Conservation (phyloP, 2,113 vertebrate species). For the Eretmochelys imbricata region DNA sequence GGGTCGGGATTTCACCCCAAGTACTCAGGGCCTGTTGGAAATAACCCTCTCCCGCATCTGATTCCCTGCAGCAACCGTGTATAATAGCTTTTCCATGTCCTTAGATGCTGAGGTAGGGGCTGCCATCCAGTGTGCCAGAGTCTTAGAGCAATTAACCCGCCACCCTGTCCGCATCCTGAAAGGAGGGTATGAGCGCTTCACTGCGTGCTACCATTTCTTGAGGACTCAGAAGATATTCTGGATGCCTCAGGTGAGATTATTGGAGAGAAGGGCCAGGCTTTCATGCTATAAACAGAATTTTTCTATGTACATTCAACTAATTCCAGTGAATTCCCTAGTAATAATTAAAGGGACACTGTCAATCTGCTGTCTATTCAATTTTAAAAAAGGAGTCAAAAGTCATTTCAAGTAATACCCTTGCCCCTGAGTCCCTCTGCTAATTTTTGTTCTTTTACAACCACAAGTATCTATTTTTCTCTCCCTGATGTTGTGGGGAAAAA, state of each 20-base stretch:
- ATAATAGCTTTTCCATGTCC: not conserved
- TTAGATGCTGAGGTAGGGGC: slow-evolving; percentile 61
- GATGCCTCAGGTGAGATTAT: slow-evolving; percentile 82
- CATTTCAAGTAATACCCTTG: not conserved
- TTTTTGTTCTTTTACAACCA: not conserved
- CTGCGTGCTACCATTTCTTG: slow-evolving; percentile 83
- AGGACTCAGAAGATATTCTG: slow-evolving; percentile 84
- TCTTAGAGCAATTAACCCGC: slow-evolving; percentile 66
- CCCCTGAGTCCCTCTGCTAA: not conserved
- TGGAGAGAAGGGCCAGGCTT: not conserved
- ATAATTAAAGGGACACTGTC: not conserved
- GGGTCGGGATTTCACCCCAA: not conserved
- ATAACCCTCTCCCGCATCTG: not conserved
- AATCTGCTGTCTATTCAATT: not conserved
- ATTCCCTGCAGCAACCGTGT: not conserved
- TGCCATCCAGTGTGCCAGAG: slow-evolving; percentile 66
- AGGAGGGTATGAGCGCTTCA: slow-evolving; percentile 84
- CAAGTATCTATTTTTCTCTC: not conserved
- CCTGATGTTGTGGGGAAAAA: not conserved
- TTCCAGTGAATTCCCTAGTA: not conserved
- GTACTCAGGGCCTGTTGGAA: not conserved
- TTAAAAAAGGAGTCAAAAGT: not conserved
- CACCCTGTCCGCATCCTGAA: slow-evolving; percentile 78
- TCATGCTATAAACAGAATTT: not conserved
- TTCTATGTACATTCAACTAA: not conserved